Percentiles rank a stretch among this genome's conserved stretches.
Conservation (phyloP, 2,797 vertebrate species). For the Lates japonicus region DNA sequence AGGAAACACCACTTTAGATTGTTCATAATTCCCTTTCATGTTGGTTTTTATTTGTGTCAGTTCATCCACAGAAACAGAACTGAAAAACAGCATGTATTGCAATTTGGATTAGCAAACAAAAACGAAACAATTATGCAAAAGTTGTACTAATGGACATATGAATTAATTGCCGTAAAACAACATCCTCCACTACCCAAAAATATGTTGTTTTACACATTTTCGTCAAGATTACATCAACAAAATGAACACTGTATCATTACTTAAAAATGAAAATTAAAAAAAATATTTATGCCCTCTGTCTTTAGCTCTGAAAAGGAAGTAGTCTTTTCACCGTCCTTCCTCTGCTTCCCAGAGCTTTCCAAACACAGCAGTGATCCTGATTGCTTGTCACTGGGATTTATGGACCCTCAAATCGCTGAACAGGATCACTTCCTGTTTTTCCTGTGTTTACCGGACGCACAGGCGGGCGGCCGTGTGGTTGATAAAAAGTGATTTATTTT, state of each 20-base stretch:
- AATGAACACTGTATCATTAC: not conserved
- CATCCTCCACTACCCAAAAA: not conserved
- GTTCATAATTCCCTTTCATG: no score
- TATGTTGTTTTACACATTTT: no score
- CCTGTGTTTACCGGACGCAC: constrained; percentile 77
- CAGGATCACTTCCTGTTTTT: constrained; percentile 83
- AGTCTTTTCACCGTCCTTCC: constrained; percentile 45
- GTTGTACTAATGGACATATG: no score
- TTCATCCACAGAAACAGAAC: not conserved
- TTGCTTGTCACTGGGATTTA: constrained; percentile 75
- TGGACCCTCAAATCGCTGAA: constrained; percentile 63
- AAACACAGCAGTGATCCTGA: constrained; percentile 29
- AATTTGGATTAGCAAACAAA: no score
- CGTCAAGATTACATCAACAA: no score
- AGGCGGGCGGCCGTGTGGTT: constrained; percentile 53
- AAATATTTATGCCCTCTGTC: not conserved
- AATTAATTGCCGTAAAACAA: not conserved
- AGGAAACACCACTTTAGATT: not conserved
- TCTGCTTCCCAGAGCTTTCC: constrained; percentile 58
- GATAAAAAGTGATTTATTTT: constrained; percentile 83
- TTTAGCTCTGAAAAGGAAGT: constrained; percentile 59
- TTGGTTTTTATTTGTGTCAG: no score
- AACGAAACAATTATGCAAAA: no score
- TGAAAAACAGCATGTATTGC: no score
- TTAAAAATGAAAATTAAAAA: not conserved